phyloP scores from a whole-genome alignment of 1,140 invertebrate species.

The Centruroides vittatus region DNA sequence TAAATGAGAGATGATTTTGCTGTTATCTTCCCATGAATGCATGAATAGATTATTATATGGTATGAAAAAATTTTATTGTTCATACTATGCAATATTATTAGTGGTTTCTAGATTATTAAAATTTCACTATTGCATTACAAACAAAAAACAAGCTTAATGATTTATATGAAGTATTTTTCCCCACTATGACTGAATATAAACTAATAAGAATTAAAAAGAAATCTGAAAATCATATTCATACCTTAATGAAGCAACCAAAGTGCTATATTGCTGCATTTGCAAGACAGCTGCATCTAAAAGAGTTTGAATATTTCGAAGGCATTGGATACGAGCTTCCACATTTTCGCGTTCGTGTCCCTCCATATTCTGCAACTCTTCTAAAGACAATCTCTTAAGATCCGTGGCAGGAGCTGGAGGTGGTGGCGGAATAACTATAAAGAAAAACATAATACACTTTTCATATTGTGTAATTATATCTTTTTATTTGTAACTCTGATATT shows the following conservation, averaged over 20 bases:
- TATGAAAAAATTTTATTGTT: too few relatives aligned
- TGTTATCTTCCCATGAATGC: too few relatives aligned
- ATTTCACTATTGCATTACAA: too few relatives aligned
- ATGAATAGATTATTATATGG: too few relatives aligned
- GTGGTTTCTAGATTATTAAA: too few relatives aligned
- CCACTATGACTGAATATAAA: too few relatives aligned
- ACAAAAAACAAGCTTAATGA: too few relatives aligned
- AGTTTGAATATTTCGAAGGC: conserved; percentile 67
- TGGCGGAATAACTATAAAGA: conserved; percentile 21
- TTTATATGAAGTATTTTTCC: too few relatives aligned
- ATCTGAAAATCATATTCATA: background rate
- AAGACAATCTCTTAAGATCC: conserved; percentile 53
- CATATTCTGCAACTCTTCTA: conserved; percentile 70
- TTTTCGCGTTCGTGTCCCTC: conserved; percentile 74
- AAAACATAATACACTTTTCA: background rate
- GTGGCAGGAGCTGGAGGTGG: conserved; percentile 44
- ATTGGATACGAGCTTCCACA: conserved; percentile 75
- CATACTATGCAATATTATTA: too few relatives aligned
- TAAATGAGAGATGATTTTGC: too few relatives aligned
- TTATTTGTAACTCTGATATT: too few relatives aligned
- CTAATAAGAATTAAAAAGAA: too few relatives aligned
- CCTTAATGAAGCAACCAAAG: conserved; percentile 19
- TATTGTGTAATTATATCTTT: background rate
- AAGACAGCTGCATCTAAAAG: conserved; percentile 75
- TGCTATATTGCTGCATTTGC: conserved; percentile 76